Conservation (phyloP, 2,888 invertebrate species). For the Himalopsyche anomala region DNA sequence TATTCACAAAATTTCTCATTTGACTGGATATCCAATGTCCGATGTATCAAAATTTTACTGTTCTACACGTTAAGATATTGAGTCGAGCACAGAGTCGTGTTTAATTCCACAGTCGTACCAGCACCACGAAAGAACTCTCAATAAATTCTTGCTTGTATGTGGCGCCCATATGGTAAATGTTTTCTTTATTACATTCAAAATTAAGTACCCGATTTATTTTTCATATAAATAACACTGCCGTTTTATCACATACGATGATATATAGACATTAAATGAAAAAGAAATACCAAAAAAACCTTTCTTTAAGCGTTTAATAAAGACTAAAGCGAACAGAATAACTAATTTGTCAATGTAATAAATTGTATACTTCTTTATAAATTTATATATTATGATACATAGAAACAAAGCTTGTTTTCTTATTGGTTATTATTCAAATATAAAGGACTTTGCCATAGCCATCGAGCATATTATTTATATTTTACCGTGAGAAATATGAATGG, state of each 20-base stretch:
- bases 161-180: slow-evolving; percentile 12
- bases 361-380: neutral
- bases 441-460: too few relatives aligned
- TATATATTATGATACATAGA: too few relatives aligned
- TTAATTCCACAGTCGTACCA: too few relatives aligned
- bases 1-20: too few relatives aligned
- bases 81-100: too few relatives aligned
- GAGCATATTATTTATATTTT: too few relatives aligned
- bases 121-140: neutral
- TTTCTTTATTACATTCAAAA: slow-evolving; percentile 35
- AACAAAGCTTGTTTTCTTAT: too few relatives aligned
- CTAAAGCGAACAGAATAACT: neutral
- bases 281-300: neutral
- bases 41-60: too few relatives aligned
- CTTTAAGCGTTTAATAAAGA: neutral
- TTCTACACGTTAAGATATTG: too few relatives aligned
- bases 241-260: slow-evolving; percentile 22
- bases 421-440: too few relatives aligned
- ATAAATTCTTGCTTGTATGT: neutral
- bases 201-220: slow-evolving; percentile 36
- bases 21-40: too few relatives aligned
- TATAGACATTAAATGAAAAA: slow-evolving; percentile 26
- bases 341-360: slow-evolving; percentile 13
- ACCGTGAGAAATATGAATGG: too few relatives aligned
- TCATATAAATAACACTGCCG: slow-evolving; percentile 12